Conservation (phyloP, 2,113 vertebrate species). For the Numida meleagris region DNA sequence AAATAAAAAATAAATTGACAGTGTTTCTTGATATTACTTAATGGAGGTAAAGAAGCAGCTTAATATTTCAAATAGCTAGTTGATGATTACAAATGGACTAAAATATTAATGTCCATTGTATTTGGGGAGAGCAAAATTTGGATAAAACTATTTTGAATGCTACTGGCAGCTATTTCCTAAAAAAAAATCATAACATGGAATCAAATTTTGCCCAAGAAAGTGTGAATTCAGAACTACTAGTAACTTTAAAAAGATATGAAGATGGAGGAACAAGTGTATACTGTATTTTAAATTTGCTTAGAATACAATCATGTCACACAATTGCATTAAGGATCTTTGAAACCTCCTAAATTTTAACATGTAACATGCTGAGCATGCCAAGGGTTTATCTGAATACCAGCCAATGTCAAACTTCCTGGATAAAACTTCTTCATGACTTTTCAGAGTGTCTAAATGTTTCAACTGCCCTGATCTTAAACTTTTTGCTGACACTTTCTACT, state of each 20-base stretch:
- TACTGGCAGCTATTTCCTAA: background rate
- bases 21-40: background rate
- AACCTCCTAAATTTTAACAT: background rate
- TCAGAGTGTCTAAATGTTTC: background rate
- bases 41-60: background rate
- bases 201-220: background rate
- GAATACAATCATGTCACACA: rapidly evolving
- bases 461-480: background rate
- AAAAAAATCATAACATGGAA: background rate
- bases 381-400: background rate
- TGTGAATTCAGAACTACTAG: background rate
- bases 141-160: background rate
- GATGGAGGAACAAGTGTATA: background rate
- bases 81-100: background rate
- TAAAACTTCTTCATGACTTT: background rate
- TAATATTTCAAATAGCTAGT: background rate
- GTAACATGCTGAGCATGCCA: background rate
- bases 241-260: background rate
- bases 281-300: background rate
- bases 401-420: background rate
- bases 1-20: background rate
- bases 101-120: background rate
- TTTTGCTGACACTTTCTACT: background rate
- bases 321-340: background rate
- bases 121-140: background rate